Evolutionary conservation across 2,113 vertebrate genomes (phyloP), one percentile per base, ranked within the genome.

Genomic region (Silurus meridionalis): DNA sequence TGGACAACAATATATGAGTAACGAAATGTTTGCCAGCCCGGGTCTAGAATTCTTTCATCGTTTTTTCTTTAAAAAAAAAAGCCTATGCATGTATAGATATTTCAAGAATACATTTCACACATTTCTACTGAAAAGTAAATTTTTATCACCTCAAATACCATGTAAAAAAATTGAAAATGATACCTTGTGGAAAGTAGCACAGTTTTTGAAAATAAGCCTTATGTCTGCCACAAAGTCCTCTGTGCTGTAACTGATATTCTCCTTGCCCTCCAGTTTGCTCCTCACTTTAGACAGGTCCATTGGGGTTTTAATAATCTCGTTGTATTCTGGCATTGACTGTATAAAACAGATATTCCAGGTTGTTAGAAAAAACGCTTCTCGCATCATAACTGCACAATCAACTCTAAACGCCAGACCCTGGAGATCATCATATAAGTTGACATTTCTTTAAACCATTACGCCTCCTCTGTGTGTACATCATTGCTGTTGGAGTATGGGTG

Each of bases 201-300:
- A 99, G 93, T 99, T 99, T 95, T 94, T 96, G 90, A 99, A 99
- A 94, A 99, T 98, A 80, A 99, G 96, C 64, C 96, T 94, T 86
- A 99, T 94, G 0, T 99, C 98, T 3, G 94, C 92, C 46, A 99
- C 97, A 89, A 99, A 96, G 28, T 94, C 95, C 77, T 99, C 97
- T 0, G 97, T 95, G 63, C 91, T 91, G 37, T 99, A 99, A 88
- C 93, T 90, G 15, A 91, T 93, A 3, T 93, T 92, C 10, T 95
- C 93, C 85, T 93, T 94, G 81, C 93, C 95, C 85, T 96, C 95
- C 77, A 99, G 95, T 69, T 96, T 98, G 89, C 89, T 96, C 85
- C 96, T 95, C 81, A 99, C 96, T 17, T 95, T 94, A 0, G 97
- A 99, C 86, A 99, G 94, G 93, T 99, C 97, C 97, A 99, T 98